These are phyloP conservation scores for Phrynocephalus forsythii DNA, from an alignment of 2,797 vertebrate species.

Conservation along the genomic window DNA sequence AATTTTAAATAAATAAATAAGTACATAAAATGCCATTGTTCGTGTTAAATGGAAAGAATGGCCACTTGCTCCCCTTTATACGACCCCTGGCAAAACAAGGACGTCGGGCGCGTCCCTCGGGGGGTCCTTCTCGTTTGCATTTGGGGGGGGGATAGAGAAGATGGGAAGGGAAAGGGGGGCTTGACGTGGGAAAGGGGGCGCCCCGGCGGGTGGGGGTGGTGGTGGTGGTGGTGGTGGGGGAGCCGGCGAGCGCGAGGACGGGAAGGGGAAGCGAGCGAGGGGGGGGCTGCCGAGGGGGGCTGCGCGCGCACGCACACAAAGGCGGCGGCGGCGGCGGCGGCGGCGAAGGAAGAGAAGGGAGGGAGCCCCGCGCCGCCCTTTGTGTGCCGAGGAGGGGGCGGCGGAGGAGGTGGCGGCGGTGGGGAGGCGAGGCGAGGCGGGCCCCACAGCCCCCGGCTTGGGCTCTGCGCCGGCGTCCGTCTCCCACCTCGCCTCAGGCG, in stretches of 20 bases:
- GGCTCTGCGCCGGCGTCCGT: slow-evolving; percentile 14
- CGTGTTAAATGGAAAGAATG: no score
- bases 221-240: no score
- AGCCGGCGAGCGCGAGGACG: neutral
- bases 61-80: no score
- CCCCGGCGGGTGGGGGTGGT: no score
- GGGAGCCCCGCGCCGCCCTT: slow-evolving; percentile 53
- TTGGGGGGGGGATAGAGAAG: no score
- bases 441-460: neutral
- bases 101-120: no score
- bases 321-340: slow-evolving; percentile 58
- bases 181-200: neutral
- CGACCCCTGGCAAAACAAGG: no score
- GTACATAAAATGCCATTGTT: no score
- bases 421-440: slow-evolving; percentile 38
- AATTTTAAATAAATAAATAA: no score
- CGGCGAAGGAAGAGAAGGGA: slow-evolving; percentile 53
- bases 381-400: slow-evolving; percentile 44
- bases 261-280: neutral
- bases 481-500: neutral
- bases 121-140: no score
- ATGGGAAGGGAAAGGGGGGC: no score
- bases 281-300: rapidly evolving
- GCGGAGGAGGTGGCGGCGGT: neutral
- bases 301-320: slow-evolving; percentile 55